Evolutionary conservation across 1,140 invertebrate genomes (phyloP).

Genomic region (Pantala flavescens): DNA sequence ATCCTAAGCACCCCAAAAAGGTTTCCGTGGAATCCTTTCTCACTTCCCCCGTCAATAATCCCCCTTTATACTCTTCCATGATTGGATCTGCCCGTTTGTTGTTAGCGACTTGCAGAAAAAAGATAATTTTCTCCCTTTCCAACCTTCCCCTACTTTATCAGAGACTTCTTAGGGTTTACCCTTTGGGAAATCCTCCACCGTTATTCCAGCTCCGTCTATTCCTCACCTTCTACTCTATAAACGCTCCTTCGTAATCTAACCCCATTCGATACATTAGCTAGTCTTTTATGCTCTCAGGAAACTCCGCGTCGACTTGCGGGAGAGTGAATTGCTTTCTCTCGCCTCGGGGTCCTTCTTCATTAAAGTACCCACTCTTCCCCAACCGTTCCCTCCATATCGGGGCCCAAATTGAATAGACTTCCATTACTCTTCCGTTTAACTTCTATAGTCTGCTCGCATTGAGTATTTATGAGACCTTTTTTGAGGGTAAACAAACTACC

Average conservation of each 20-base stretch:
- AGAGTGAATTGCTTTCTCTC: neutral
- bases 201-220: neutral
- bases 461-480: constrained; percentile 7
- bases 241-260: neutral
- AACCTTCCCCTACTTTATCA: neutral
- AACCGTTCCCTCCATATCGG: neutral
- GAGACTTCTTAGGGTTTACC: neutral
- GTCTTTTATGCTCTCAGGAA: neutral
- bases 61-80: too few relatives aligned
- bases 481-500: neutral
- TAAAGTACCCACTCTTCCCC: neutral
- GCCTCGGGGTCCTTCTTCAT: neutral
- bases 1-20: too few relatives aligned
- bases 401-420: constrained; percentile 5
- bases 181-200: neutral
- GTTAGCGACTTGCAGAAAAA: neutral
- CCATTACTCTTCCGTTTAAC: constrained; percentile 4
- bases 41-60: too few relatives aligned
- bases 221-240: neutral
- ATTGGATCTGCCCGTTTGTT: too few relatives aligned
- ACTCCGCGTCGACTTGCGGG: neutral
- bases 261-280: neutral
- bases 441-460: neutral
- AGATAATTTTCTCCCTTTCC: neutral
- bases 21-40: too few relatives aligned